phyloP scores from a whole-genome alignment of 2,113 vertebrate species.

The Fulica atra region DNA sequence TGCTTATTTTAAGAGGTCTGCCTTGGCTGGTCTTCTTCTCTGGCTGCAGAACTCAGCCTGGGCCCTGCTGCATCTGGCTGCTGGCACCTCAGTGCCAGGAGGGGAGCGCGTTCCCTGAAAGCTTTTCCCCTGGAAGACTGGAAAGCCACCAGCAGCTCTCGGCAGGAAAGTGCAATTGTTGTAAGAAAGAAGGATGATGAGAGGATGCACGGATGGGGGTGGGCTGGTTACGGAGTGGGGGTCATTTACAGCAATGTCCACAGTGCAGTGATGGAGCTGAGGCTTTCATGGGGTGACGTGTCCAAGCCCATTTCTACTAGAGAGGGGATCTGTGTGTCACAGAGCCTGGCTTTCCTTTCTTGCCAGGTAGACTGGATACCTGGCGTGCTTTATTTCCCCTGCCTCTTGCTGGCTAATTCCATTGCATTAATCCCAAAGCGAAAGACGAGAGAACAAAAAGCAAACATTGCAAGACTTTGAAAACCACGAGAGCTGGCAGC shows the following conservation, averaged over 20 bases:
- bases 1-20: background rate
- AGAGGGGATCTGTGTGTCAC: background rate
- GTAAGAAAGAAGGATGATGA: background rate
- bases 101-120: background rate
- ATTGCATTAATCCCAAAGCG: background rate
- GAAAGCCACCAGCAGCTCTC: background rate
- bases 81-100: background rate
- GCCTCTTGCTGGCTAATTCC: background rate
- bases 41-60: background rate
- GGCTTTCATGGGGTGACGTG: fast-evolving
- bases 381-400: background rate
- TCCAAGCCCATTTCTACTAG: background rate
- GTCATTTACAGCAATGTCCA: background rate
- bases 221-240: background rate
- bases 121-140: background rate
- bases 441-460: background rate
- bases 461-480: background rate
- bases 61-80: background rate
- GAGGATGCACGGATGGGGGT: background rate
- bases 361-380: background rate
- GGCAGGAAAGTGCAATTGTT: background rate
- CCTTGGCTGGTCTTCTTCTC: background rate
- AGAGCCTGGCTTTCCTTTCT: background rate
- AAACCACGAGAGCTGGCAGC: background rate
- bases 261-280: background rate